phyloP scores from a whole-genome alignment of 1,140 invertebrate genomes.

The Pogonomyrmex californicus region DNA sequence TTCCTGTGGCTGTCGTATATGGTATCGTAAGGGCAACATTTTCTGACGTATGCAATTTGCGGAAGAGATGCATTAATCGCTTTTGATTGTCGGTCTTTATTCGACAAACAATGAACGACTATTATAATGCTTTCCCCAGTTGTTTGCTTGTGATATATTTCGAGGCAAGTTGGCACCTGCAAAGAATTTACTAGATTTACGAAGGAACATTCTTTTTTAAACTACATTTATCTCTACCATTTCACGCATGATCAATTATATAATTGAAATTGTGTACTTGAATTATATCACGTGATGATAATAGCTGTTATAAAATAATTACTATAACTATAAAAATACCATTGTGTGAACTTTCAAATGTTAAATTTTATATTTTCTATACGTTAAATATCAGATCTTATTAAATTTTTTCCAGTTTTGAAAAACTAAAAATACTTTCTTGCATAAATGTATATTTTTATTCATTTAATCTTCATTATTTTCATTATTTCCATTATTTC shows the following conservation, averaged over 20 bases:
- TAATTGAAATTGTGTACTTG: background rate
- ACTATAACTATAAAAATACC: background rate
- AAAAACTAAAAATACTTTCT: background rate
- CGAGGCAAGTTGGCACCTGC: conserved; percentile 68
- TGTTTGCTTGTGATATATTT: conserved; percentile 55
- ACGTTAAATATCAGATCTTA: background rate
- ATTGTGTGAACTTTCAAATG: background rate
- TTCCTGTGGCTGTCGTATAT: conserved; percentile 56
- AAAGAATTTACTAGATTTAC: conserved; percentile 35
- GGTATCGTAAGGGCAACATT: conserved; percentile 64
- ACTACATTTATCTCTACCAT: background rate
- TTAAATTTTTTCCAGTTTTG: background rate
- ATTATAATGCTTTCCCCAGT: background rate
- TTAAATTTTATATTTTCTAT: background rate
- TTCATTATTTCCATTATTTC: too few species aligned
- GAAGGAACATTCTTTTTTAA: background rate
- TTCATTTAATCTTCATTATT: background rate
- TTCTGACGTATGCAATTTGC: conserved; percentile 51
- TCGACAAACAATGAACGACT: conserved; percentile 66
- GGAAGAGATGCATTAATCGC: background rate
- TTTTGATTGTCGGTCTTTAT: conserved; percentile 1
- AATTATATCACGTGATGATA: background rate
- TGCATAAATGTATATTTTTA: background rate
- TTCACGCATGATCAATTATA: background rate
- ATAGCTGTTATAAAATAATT: background rate